These are phyloP conservation scores for Tragelaphus imberbis DNA, from an alignment of 2,113 vertebrate species.

Conservation along the genomic window DNA sequence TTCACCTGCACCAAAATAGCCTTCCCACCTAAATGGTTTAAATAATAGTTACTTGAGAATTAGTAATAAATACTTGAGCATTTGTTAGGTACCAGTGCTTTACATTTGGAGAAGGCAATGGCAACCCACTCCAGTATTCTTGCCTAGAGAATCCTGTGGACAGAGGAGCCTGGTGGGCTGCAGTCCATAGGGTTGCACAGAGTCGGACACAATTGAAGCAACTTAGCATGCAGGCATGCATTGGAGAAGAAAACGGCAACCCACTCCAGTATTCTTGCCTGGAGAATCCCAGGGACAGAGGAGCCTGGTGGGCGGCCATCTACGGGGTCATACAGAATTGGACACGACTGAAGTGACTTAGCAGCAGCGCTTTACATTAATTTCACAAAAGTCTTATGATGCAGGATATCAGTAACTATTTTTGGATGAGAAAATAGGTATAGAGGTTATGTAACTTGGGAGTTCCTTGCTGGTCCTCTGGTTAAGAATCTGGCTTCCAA, in stretches of 20 bases:
- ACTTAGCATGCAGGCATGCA: too few species aligned
- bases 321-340: too few species aligned
- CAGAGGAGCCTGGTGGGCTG: background rate
- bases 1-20: background rate
- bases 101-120: background rate
- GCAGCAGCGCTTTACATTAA: background rate
- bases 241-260: too few species aligned
- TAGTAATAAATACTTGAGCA: background rate
- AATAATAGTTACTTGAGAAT: background rate
- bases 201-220: background rate
- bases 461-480: background rate
- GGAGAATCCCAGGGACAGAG: too few species aligned
- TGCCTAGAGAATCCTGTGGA: background rate
- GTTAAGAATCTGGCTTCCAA: background rate
- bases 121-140: background rate
- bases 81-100: background rate
- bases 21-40: background rate
- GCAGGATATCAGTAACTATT: too few species aligned
- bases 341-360: background rate
- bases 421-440: too few species aligned
- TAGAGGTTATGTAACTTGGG: background rate
- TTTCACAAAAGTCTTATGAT: too few species aligned
- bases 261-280: too few species aligned
- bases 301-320: too few species aligned
- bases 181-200: rapidly evolving